Base-by-base conservation (phyloP, 2,888 invertebrate genomes). In the Caradrina clavipalpis region DNA sequence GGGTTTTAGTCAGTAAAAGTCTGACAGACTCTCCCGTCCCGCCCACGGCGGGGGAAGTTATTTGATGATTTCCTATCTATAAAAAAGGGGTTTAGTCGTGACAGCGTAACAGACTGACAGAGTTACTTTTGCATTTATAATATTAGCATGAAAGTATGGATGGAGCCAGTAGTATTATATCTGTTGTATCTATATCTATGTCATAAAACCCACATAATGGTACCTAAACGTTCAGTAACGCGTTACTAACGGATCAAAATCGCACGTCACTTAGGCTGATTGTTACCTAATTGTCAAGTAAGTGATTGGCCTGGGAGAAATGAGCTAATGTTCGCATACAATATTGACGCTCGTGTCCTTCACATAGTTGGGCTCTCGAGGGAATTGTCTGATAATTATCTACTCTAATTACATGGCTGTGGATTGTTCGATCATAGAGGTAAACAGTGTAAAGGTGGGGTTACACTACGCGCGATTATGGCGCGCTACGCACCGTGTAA, bases 221-320 rank as follows among this genome's bases (percentile, higher is more conserved):
- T n/a, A 17, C 39, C n/a, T 11, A 49, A 57, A 61, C 21, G 50
- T 39, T 68, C 22, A 56, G 26, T 54, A 54, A 58, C 19, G 39
- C 54, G 50, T 45, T 56, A 60, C 49, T 58, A 68, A 50, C 42
- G 8, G 65, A 54, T 76, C 64, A 66, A 58, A 74, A 76, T 78
- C 62, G 49, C 63, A 62, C 73, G 81, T 84, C 84, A 87, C 64
- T 80, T 70, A 72, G 77, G 76, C 80, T 80, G 83, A 84, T 85
- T 82, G 85, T 86, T 83, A 80, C 80, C 80, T 89, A 92, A 92
- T 92, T 91, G 90, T 77, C 82, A 82, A 76, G 79, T 87, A 87
- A 91, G 87, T 89, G 77, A 78, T 78, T 78, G 81, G 76, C 91
- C 87, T 89, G 73, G 51, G 92, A 90, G 93, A 90, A 92, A 92